These are phyloP conservation scores for Melipona quadrifasciata DNA, from an alignment of 1,140 invertebrate species.

Conservation along the genomic window DNA sequence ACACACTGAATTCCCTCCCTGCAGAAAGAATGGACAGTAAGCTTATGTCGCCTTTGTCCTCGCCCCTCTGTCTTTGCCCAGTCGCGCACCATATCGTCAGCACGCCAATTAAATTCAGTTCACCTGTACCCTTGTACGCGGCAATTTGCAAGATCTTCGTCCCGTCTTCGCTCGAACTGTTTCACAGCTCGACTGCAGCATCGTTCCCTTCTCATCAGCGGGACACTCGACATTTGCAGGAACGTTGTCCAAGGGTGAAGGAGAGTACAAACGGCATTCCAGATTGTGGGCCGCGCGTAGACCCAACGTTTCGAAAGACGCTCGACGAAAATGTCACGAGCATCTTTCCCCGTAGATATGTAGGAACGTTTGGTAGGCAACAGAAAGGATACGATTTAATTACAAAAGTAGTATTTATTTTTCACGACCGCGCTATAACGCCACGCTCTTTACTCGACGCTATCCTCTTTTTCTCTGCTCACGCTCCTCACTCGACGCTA, in stretches of 20 bases:
- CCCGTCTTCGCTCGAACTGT: too few species aligned
- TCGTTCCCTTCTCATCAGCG: not conserved
- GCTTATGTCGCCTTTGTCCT: not conserved
- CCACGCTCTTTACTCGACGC: too few species aligned
- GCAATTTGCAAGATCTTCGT: not conserved
- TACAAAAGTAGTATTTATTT: too few species aligned
- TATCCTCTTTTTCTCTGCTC: too few species aligned
- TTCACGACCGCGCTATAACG: too few species aligned
- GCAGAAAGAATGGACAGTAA: not conserved
- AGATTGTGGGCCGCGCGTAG: not conserved
- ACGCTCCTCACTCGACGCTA: too few species aligned
- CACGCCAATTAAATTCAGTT: not conserved
- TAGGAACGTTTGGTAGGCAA: too few species aligned
- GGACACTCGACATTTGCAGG: not conserved
- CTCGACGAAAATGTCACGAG: slow-evolving; percentile 5
- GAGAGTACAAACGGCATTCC: not conserved
- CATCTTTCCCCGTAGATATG: not conserved
- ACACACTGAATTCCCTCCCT: not conserved
- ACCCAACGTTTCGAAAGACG: not conserved
- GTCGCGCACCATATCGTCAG: not conserved
- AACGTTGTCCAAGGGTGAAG: slow-evolving; percentile 8
- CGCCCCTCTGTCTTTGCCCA: not conserved
- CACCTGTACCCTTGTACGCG: not conserved
- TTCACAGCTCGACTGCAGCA: not conserved
- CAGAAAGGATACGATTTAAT: too few species aligned